phyloP scores from a whole-genome alignment of 1,140 invertebrate species.

The Drosophila orena region DNA sequence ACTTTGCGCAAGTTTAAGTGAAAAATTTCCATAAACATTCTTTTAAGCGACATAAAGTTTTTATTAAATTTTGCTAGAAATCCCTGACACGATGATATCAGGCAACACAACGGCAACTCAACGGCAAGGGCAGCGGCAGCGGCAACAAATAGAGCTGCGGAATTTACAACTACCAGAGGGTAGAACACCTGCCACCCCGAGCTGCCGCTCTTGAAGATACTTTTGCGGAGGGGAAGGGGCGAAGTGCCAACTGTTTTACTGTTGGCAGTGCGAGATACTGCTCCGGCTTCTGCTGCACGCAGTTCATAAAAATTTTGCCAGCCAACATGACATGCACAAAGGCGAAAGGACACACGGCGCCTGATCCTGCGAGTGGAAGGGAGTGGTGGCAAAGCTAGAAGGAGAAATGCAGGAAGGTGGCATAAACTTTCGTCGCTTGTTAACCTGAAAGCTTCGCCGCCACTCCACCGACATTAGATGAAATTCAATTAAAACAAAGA shows the following conservation, averaged over 20 bases:
- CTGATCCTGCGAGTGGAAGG: slow-evolving; percentile 9
- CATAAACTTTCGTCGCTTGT: slow-evolving; percentile 75
- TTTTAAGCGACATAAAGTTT: slow-evolving; percentile 84
- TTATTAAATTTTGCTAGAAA: slow-evolving; percentile 84
- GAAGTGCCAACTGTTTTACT: slow-evolving; percentile 52
- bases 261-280: slow-evolving; percentile 44
- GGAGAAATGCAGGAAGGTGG: slow-evolving; percentile 52
- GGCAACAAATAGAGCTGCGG: slow-evolving; percentile 77
- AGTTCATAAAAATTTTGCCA: slow-evolving; percentile 83
- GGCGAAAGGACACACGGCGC: slow-evolving; percentile 71
- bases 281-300: slow-evolving; percentile 58
- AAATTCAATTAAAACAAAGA: slow-evolving; percentile 82
- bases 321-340: slow-evolving; percentile 81
- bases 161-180: slow-evolving; percentile 75
- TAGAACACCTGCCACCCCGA: slow-evolving; percentile 11
- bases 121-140: slow-evolving; percentile 14
- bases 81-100: slow-evolving; percentile 63
- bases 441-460: slow-evolving; percentile 63
- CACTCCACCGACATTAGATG: slow-evolving; percentile 66
- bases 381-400: background rate
- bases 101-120: slow-evolving; percentile 43
- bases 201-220: slow-evolving; percentile 53
- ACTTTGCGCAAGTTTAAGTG: slow-evolving; percentile 84
- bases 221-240: slow-evolving; percentile 19
- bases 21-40: slow-evolving; percentile 85